Conservation (phyloP, 2,888 invertebrate species). For the Harpagoxenus sublaevis region DNA sequence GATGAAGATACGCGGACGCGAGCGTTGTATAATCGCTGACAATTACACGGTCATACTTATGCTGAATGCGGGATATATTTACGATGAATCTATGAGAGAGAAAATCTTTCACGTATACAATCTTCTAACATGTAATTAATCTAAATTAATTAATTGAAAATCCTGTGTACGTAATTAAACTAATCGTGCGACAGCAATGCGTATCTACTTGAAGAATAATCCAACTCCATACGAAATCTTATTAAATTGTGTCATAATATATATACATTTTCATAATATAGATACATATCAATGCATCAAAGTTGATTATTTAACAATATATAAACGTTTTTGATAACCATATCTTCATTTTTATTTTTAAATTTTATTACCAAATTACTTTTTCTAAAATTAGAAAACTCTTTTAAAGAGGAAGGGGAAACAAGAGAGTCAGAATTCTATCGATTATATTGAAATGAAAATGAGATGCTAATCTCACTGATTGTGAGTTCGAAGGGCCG, state of each 20-base stretch:
- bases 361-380: not conserved
- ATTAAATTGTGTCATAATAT: not conserved
- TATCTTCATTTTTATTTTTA: not conserved
- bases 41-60: not conserved
- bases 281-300: not conserved
- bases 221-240: not conserved
- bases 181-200: not conserved
- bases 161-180: not conserved
- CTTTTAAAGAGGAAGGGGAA: not conserved
- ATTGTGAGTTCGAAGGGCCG: not conserved
- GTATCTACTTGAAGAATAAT: not conserved
- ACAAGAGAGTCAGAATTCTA: slow-evolving; percentile 10
- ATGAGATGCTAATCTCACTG: not conserved
- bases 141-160: slow-evolving; percentile 17
- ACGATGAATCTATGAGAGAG: not conserved
- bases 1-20: not conserved
- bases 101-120: not conserved
- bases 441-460: slow-evolving; percentile 17
- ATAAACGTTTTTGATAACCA: not conserved
- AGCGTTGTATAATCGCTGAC: not conserved
- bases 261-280: not conserved
- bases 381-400: not conserved
- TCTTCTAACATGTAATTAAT: not conserved
- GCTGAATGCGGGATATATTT: not conserved
- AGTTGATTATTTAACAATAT: slow-evolving; percentile 2